Evolutionary conservation across 1,140 invertebrate genomes (phyloP).

Genomic region (Propsilocerus akamusi): DNA sequence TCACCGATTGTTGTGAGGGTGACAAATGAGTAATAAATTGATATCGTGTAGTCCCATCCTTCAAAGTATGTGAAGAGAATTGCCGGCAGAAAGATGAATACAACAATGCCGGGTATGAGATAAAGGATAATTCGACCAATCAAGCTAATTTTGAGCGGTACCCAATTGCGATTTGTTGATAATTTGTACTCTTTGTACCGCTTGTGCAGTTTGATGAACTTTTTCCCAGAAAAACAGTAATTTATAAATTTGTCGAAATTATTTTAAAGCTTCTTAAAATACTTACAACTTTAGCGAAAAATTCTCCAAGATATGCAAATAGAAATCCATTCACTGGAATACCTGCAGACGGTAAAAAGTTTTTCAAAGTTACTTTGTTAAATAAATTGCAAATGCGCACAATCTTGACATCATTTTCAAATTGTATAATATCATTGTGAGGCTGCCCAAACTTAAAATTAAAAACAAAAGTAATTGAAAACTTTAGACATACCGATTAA

Average conservation of each 20-base stretch:
- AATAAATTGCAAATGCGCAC: background rate
- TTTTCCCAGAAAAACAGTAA: conserved; percentile 13
- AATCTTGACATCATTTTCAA: background rate
- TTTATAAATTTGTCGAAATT: conserved; percentile 2
- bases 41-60: conserved; percentile 73
- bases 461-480: background rate
- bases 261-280: background rate
- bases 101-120: conserved; percentile 63
- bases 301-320: conserved; percentile 58
- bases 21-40: conserved; percentile 82
- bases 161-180: conserved; percentile 31
- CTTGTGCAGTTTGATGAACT: conserved; percentile 51
- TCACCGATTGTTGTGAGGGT: conserved; percentile 72
- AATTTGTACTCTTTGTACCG: conserved; percentile 56
- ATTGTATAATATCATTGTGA: background rate
- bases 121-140: conserved; percentile 60
- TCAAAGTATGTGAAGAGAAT: conserved; percentile 76
- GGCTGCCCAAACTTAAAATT: too few species aligned
- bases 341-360: too few species aligned
- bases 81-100: conserved; percentile 86
- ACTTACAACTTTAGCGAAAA: conserved; percentile 52
- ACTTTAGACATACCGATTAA: conserved; percentile 43
- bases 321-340: conserved; percentile 86
- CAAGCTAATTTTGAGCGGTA: conserved; percentile 47
- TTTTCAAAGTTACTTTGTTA: background rate